These are phyloP conservation scores for Albula glossodonta DNA, from an alignment of 2,113 vertebrate genomes.

Conservation along the genomic window DNA sequence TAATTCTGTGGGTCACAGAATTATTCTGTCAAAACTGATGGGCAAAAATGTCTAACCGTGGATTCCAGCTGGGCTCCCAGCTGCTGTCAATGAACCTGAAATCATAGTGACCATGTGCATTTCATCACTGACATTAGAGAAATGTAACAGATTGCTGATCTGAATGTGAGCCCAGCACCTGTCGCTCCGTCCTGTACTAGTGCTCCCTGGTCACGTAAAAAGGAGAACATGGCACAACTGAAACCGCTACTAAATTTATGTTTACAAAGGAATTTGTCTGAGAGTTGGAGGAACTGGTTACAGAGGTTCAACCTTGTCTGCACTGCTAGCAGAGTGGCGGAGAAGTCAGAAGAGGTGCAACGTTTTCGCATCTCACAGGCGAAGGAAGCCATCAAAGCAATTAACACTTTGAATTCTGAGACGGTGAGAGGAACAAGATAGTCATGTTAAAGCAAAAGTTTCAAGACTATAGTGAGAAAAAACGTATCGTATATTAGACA, in stretches of 20 bases:
- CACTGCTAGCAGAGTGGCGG: slow-evolving; percentile 17
- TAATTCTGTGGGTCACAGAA: too few species aligned
- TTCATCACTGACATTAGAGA: too few species aligned
- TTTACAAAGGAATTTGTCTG: not conserved
- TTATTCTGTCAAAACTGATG: too few species aligned
- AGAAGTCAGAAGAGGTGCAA: slow-evolving; percentile 15
- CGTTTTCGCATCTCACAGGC: slow-evolving; percentile 16
- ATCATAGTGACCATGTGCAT: too few species aligned
- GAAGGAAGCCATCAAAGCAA: slow-evolving; percentile 17
- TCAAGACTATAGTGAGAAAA: slow-evolving; percentile 17
- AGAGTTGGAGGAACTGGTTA: not conserved
- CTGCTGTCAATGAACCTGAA: too few species aligned
- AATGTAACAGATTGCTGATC: too few species aligned
- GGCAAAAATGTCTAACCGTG: too few species aligned
- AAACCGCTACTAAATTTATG: not conserved
- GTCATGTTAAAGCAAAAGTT: not conserved
- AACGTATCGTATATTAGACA: slow-evolving; percentile 7
- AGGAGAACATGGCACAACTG: not conserved
- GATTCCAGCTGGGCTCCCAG: too few species aligned
- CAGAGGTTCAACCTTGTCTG: slow-evolving; percentile 20
- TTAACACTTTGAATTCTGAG: not conserved
- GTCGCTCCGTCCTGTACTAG: too few species aligned
- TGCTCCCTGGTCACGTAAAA: too few species aligned
- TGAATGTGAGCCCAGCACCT: too few species aligned
- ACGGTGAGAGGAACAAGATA: slow-evolving; percentile 12